Base-by-base conservation (phyloP, 2,888 invertebrate species). In the Pterobdella sp. region DNA sequence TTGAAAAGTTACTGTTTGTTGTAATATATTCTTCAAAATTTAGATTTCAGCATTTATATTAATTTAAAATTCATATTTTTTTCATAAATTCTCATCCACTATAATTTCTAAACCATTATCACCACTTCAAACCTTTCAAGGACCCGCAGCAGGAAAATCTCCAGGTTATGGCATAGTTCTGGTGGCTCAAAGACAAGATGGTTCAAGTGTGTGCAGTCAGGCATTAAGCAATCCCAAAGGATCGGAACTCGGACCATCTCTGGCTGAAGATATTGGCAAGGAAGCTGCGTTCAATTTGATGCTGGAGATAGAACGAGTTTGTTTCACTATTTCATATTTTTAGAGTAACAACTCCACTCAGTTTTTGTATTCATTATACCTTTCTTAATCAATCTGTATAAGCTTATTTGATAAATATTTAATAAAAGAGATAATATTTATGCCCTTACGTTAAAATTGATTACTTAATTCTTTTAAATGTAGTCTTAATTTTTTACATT, bases 181-280 rank as follows among this genome's bases (percentile, higher is more conserved):
- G 34, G 88, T 90, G 0, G 96, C 96, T 0, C 94, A 96, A 85
- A 96, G 95, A 0, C 92, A 90, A 14, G 90, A 90, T 73, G 94
- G 91, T 32, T 79, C 79, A 0, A 82, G 84, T 74, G 80, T 84
- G 36, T 80, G 82, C 73, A 85, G 85, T 22, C 86, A 87, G 77
- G 78, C 80, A 10, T 76, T 79, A 26, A 86, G 86, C 1, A 82
- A 82, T 74, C 81, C 84, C 7, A 84, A 82, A 76, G 82, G 81
- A 2, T 79, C 83, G 7, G 88, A 88, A 26, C 84, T 85, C 87
- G 89, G 78, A 29, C 81, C 81, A 0, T 88, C 89, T 0, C 86
- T 94, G 22, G 94, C 98, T 0, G 98, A 99, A 84, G 95, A 97
- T 78, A 81, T 98, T 18, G 98, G 96, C 0, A 87, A 86, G 77